Evolutionary conservation across 1,140 invertebrate genomes (phyloP), one percentile per base, ranked within the genome.

Genomic region (Thalassaphorura encarpata): DNA sequence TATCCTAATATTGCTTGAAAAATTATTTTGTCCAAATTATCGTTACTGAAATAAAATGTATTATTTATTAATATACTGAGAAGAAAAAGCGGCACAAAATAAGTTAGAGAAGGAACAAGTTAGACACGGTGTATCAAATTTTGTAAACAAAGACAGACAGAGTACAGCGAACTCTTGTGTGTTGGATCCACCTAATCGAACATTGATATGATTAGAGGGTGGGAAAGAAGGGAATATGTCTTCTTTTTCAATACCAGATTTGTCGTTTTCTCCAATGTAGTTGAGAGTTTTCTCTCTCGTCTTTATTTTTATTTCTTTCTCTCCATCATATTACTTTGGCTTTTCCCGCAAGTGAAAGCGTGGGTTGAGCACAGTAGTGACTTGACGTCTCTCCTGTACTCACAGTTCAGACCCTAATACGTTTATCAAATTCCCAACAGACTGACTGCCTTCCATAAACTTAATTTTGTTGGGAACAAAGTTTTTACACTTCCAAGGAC

Each of bases 351-450:
- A n/a, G 41, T 11, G 41, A 43, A 19, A 23, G 21, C 8, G 46
- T 21, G 46, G 4, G 13, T 24, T 6, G 6, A 11, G 27, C 4
- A 23, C 11, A 26, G 13, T n/a, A n/a, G n/a, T n/a, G n/a, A n/a
- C n/a, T n/a, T n/a, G n/a, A n/a, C n/a, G n/a, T n/a, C n/a, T n/a
- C n/a, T n/a, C n/a, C n/a, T n/a, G n/a, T n/a, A n/a, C n/a, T n/a
- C n/a, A 48, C 8, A 16, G 46, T 11, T 18, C 42, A 18, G 11
- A 45, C 15, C 13, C 26, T 60, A 60, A 61, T 57, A 54, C 52
- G 50, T 53, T 61, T 57, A 56, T 52, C 27, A 52, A 61, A 56
- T 61, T 57, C 60, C 60, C 60, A 33, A 57, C 16, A 53, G 60
- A 40, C 49, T 39, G 40, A 24, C 42, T 48, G 27, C 45, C 53